Percentiles rank a stretch among this genome's conserved stretches.
These are phyloP conservation scores for Nycteola revayana DNA, from an alignment of 2,888 invertebrate species.

Conservation along the genomic window DNA sequence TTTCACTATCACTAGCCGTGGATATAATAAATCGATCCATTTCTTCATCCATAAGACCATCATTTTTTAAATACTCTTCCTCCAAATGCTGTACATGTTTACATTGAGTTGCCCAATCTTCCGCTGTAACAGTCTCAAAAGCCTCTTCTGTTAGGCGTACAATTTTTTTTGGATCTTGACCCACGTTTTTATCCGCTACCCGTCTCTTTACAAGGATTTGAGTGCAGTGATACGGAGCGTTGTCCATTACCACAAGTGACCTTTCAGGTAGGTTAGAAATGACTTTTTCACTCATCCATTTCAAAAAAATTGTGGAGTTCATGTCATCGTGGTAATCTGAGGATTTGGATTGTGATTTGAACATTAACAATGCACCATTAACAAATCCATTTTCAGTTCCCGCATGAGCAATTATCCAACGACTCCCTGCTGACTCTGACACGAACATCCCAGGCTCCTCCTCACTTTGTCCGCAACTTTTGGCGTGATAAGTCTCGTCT, in stretches of 20 bases:
- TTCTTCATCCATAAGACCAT: too few species aligned
- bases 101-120: too few species aligned
- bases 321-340: constrained; percentile 21
- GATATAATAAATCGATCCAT: too few species aligned
- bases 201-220: constrained; percentile 20
- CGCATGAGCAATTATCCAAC: too few species aligned
- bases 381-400: constrained; percentile 21
- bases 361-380: constrained; percentile 18
- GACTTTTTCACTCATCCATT: constrained; percentile 18
- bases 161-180: too few species aligned
- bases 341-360: too few species aligned
- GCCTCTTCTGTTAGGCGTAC: too few species aligned
- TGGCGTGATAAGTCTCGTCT: too few species aligned
- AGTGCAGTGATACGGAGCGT: constrained; percentile 23
- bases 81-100: too few species aligned
- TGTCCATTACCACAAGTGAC: too few species aligned
- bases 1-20: constrained; percentile 9
- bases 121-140: constrained; percentile 13
- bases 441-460: constrained; percentile 8
- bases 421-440: constrained; percentile 13
- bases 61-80: too few species aligned
- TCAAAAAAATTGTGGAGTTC: constrained; percentile 17
- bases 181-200: too few species aligned
- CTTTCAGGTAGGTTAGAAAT: constrained; percentile 22
- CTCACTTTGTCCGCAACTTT: constrained; percentile 14